phyloP scores from a whole-genome alignment of 1,140 invertebrate species.

The Brachionus asplanchnoidis region DNA sequence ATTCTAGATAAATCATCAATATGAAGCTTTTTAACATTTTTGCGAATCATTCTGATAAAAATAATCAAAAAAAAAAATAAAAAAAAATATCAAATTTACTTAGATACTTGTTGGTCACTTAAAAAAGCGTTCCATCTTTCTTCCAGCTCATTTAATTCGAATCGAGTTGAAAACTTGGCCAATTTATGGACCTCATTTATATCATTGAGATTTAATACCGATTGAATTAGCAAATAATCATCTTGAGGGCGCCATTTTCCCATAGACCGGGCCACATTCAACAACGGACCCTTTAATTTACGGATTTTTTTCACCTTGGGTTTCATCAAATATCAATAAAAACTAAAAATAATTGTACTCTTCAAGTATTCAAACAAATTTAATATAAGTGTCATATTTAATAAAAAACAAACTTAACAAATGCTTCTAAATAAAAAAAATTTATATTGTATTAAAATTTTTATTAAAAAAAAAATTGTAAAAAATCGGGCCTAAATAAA shows the following conservation, averaged over 20 bases:
- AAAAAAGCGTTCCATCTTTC: constrained; percentile 89
- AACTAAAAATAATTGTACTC: neutral
- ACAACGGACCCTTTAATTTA: neutral
- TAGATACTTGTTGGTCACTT: constrained; percentile 73
- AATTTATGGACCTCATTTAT: constrained; percentile 78
- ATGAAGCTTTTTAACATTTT: constrained; percentile 31
- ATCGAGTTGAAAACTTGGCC: constrained; percentile 90
- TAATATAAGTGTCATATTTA: neutral
- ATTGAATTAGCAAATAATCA: constrained; percentile 84
- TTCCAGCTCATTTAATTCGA: constrained; percentile 85
- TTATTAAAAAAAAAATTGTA: neutral
- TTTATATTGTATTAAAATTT: neutral
- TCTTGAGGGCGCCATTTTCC: constrained; percentile 94
- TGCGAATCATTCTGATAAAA: constrained; percentile 19
- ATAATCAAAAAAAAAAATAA: neutral
- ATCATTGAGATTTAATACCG: constrained; percentile 80
- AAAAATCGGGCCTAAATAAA: neutral
- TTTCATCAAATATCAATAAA: neutral
- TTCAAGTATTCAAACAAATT: neutral
- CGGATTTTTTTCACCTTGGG: neutral
- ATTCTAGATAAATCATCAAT: neutral
- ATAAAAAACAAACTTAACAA: neutral
- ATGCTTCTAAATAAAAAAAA: neutral
- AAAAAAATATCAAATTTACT: constrained; percentile 46
- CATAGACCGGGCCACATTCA: constrained; percentile 51